Base-by-base conservation (phyloP, 2,797 vertebrate genomes). In the Naso thynnoides region DNA sequence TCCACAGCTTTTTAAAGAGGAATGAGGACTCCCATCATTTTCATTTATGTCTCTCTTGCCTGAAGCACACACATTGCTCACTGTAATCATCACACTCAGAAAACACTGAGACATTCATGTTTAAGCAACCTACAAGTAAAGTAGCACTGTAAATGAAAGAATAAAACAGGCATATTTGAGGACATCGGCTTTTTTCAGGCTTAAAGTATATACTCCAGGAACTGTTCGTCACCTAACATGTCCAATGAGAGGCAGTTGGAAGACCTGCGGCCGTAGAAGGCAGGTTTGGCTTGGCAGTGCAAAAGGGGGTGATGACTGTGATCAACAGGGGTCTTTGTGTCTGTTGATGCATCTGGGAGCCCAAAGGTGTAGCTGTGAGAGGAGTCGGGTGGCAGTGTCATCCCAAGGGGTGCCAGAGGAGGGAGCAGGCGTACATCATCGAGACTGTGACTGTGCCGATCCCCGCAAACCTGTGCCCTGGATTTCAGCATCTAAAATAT, bases 341-440 rank as follows among this genome's bases (percentile, higher is more conserved):
- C 92, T 27, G 84, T 78, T 29, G 93, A 90, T 66, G 85, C 55
- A 21, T 92, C 90, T 39, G 92, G 84, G 36, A 95, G 93, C 57
- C 94, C 94, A 18, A 95, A 96, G 0, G 95, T 96, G 74, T 93
- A 95, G 83, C 95, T 94, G 86, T 94, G 94, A 41, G 94, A 96
- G 0, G 93, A 93, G 81, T 95, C 93, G 0, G 92, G 92, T 2
- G 91, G 93, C 23, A 94, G 79, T 0, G 81, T 75, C 9, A 83
- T 86, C 36, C 88, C 89, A 0, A 94, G 79, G 0, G 92, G 92
- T 1, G 70, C 71, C 0, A 86, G 88, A 58, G 89, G 90, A 26
- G 94, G 91, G 62, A 93, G 86, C 3, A 92, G 85, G 52, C 91
- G 91, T 4, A 95, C 66, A 29, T 95, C 94, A 39, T 96, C 94